Evolutionary conservation across 2,888 invertebrate genomes (phyloP).

Genomic region (Eurois occulta): DNA sequence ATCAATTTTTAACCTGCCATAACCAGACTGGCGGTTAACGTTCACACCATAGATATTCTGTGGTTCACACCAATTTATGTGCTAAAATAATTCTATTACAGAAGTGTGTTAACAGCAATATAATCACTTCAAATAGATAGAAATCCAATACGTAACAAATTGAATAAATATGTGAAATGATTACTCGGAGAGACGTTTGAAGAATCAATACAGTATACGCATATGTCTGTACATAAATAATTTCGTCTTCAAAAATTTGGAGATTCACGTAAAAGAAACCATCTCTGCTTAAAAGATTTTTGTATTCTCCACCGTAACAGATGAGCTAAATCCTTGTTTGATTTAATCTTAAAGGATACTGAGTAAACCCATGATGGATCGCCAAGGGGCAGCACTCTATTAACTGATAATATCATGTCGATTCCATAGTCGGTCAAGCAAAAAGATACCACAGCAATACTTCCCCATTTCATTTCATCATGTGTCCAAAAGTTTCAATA

Average conservation of each 20-base stretch:
- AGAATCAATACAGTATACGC: not conserved
- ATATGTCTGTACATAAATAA: not conserved
- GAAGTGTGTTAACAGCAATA: not conserved
- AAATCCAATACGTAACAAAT: slow-evolving; percentile 3
- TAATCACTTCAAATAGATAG: not conserved
- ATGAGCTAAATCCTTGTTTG: slow-evolving; percentile 7
- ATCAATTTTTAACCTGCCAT: slow-evolving; percentile 12
- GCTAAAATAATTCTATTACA: slow-evolving; percentile 4
- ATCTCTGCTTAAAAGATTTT: not conserved
- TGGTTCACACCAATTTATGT: not conserved
- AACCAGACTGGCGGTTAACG: not conserved
- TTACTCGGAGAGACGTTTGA: not conserved
- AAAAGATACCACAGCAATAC: not conserved
- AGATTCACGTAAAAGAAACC: not conserved
- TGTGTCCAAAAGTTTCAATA: not conserved
- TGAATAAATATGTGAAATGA: slow-evolving; percentile 3
- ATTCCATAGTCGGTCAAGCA: not conserved
- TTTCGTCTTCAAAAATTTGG: not conserved
- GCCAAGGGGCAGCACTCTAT: slow-evolving; percentile 15
- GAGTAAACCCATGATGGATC: slow-evolving; percentile 23
- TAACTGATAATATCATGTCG: slow-evolving; percentile 40
- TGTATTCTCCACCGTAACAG: not conserved
- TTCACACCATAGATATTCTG: too few species aligned
- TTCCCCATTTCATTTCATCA: too few species aligned
- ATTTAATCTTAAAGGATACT: slow-evolving; percentile 31